Base-by-base conservation (phyloP, 23 tunicate species). In the Styela plicata region DNA sequence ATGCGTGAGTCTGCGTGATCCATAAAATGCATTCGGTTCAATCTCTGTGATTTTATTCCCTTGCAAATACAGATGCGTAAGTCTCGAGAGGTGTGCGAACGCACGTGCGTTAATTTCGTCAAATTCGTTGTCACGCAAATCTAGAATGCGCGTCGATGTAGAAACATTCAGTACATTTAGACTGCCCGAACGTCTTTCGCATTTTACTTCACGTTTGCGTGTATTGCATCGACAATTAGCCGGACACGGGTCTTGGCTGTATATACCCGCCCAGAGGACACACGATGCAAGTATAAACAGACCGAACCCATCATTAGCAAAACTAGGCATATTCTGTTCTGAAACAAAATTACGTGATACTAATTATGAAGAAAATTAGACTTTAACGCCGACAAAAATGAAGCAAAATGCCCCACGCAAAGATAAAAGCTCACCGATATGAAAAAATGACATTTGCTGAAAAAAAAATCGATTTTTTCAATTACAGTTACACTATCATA, bases 21-120 rank as follows among this genome's bases (percentile, higher is more conserved):
- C 83, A 21, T 74, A 23, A 79, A 85, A 85, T 22, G 84, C 75
- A 16, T 57, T 76, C 1, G 63, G 2, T 44, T 68, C 68, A 33
- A 85, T 70, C 10, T 52, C 53, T 1, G 28, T 32, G 26, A 85
- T 85, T 52, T 77, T 69, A 44, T 85, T 85, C 2, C 69, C 80
- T 63, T 62, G 67, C 2, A 85, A 34, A 24, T 69, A n/a, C 53
- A 85, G 68, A 69, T 69, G 66, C 2, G 52, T 66, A 20, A 79
- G 61, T 52, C 44, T 53, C 1, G 70, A 32, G 21, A 79, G 33
- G 10, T 44, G 63, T 2, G 53, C 57, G 53, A 85, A 85, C n/a
- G 63, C 79, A 23, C 67, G 73, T 25, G 34, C 29, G 16, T 24
- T 33, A 63, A 85, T 33, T 52, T 22, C 33, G 33, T 52, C 35